Evolutionary conservation across 2,797 vertebrate genomes (phyloP).

Genomic region (Poecilia wingei): DNA sequence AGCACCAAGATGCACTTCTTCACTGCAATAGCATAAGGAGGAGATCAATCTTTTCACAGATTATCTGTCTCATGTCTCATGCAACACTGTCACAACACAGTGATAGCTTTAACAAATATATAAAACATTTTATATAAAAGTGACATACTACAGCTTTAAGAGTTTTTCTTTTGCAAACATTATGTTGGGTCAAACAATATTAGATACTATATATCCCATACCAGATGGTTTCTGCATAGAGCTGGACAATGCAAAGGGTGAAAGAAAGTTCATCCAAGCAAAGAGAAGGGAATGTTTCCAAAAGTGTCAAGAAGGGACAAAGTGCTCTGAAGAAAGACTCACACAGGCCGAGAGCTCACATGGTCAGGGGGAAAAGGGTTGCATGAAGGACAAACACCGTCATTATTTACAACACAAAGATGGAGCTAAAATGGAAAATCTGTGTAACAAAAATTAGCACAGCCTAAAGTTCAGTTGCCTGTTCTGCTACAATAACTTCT

Average conservation of each 20-base stretch:
- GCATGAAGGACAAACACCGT: not conserved
- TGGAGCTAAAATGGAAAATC: not conserved
- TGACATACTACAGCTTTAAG: not conserved
- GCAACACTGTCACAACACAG: too few relatives aligned
- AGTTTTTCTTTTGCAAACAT: conserved; percentile 16
- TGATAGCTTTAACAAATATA: too few relatives aligned
- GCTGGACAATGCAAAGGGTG: conserved; percentile 22
- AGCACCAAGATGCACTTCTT: too few relatives aligned
- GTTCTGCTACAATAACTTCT: not conserved
- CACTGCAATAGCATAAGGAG: too few relatives aligned
- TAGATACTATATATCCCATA: conserved; percentile 51
- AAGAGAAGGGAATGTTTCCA: conserved; percentile 16
- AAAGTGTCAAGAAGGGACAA: conserved; percentile 13
- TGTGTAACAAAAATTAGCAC: not conserved
- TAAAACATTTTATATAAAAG: too few relatives aligned
- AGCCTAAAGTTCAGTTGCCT: not conserved
- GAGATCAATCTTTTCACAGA: too few relatives aligned
- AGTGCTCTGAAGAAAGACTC: conserved; percentile 6
- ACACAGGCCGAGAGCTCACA: not conserved
- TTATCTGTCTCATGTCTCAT: too few relatives aligned
- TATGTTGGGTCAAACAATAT: conserved; percentile 64
- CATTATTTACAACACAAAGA: not conserved
- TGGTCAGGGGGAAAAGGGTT: not conserved
- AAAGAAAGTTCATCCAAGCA: conserved; percentile 34
- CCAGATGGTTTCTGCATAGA: conserved; percentile 49